phyloP scores from a whole-genome alignment of 2,113 vertebrate species.

The Grammomys dolichurus region DNA sequence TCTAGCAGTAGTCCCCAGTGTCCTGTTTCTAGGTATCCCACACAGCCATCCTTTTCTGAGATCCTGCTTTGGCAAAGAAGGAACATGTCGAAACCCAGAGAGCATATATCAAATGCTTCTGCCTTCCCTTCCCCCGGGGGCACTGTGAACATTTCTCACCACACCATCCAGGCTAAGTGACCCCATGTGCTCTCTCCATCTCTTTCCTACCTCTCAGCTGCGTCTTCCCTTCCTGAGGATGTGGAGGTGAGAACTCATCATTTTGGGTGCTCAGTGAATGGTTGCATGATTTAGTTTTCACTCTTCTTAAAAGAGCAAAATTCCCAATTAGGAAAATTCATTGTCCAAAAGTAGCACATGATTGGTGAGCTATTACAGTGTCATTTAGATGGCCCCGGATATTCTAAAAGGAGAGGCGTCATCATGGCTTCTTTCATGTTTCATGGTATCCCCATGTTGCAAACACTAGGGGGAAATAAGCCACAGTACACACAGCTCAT shows the following conservation, averaged over 20 bases:
- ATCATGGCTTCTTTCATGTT: background rate
- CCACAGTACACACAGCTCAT: background rate
- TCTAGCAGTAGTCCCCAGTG: rapidly evolving
- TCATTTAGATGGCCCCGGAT: background rate
- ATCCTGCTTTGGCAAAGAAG: background rate
- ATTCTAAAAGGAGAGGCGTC: background rate
- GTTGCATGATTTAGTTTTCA: background rate
- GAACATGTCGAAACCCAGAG: background rate
- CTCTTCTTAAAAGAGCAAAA: background rate
- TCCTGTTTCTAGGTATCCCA: background rate
- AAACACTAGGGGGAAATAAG: background rate
- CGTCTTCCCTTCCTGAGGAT: background rate
- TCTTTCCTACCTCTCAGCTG: background rate
- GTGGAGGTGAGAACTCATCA: background rate
- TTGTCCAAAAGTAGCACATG: background rate
- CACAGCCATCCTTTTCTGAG: background rate
- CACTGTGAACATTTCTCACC: background rate
- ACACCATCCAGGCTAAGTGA: rapidly evolving
- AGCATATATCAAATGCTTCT: background rate
- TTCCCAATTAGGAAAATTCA: background rate
- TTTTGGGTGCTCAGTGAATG: background rate
- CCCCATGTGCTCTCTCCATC: rapidly evolving
- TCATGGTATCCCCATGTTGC: background rate
- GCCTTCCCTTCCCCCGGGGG: too few species aligned
- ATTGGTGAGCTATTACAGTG: background rate